phyloP scores from a whole-genome alignment of 2,888 invertebrate genomes.

The Rhorus exstirpatorius region DNA sequence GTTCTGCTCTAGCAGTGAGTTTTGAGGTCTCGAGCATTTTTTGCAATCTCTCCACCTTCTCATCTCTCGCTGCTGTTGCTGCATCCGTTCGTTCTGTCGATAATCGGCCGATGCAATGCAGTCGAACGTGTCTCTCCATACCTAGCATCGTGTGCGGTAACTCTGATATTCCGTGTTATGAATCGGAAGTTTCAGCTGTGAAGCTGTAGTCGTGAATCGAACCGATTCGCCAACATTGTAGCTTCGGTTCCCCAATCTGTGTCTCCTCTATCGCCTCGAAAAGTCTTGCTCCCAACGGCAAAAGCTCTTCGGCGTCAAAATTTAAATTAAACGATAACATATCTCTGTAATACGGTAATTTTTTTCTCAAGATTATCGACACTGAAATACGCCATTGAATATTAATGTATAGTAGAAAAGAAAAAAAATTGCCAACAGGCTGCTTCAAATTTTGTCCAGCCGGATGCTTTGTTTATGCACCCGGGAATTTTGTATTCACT shows the following conservation, averaged over 20 bases:
- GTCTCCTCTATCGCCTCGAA: background rate
- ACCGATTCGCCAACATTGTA: slow-evolving; percentile 16
- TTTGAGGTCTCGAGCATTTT: slow-evolving; percentile 14
- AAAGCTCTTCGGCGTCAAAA: background rate
- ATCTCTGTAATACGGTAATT: background rate
- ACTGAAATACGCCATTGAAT: background rate
- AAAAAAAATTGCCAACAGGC: slow-evolving; percentile 26
- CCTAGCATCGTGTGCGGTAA: slow-evolving; percentile 7
- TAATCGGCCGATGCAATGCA: slow-evolving; percentile 57
- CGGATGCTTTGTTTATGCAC: slow-evolving; percentile 49
- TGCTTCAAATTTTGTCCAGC: background rate
- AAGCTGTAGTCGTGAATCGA: slow-evolving; percentile 4
- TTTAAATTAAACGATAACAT: too few relatives aligned
- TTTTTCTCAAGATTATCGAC: too few relatives aligned
- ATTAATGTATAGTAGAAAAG: background rate
- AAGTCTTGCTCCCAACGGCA: background rate
- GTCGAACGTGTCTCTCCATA: slow-evolving; percentile 16
- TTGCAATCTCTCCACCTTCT: slow-evolving; percentile 27
- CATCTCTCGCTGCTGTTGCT: slow-evolving; percentile 20
- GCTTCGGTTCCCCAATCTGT: background rate
- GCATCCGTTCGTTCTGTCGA: slow-evolving; percentile 51
- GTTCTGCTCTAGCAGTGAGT: slow-evolving; percentile 35
- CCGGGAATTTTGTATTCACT: slow-evolving; percentile 38
- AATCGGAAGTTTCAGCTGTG: slow-evolving; percentile 2
- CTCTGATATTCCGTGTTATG: slow-evolving; percentile 14